Conservation (phyloP, 37 sponge, comb jelly and placozoan species). For the Spongilla lacustris region DNA sequence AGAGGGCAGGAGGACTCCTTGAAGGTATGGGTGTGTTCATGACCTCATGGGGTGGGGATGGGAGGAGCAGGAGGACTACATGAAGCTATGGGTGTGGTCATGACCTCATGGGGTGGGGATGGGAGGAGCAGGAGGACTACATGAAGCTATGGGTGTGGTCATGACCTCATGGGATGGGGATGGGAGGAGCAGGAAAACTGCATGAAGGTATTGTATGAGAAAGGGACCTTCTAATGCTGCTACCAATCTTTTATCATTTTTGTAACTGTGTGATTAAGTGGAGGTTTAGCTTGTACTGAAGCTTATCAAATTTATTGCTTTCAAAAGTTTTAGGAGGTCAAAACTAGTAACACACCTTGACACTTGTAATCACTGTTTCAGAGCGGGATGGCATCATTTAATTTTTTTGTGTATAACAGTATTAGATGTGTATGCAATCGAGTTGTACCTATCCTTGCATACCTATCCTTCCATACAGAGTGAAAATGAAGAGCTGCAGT, state of each 20-base stretch:
- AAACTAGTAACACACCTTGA: too few species aligned
- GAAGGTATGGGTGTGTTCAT: not conserved
- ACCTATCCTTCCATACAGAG: not conserved
- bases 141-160: not conserved
- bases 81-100: not conserved
- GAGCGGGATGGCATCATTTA: too few species aligned
- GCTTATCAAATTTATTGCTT: too few species aligned
- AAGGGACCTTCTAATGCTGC: too few species aligned
- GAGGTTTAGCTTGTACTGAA: too few species aligned
- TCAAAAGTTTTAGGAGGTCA: too few species aligned
- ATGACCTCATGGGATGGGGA: not conserved
- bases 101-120: not conserved
- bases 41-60: not conserved
- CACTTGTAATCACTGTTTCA: too few species aligned
- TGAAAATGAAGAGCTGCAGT: slow-evolving; percentile 23
- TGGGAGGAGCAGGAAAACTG: not conserved
- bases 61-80: not conserved
- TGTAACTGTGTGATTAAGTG: too few species aligned
- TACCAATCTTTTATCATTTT: too few species aligned
- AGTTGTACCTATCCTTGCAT: too few species aligned
- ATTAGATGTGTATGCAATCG: too few species aligned
- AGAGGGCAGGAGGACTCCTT: slow-evolving; percentile 39
- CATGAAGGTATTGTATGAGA: slow-evolving; percentile 13
- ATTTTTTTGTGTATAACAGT: too few species aligned
- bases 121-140: not conserved